phyloP scores from a whole-genome alignment of 2,888 invertebrate genomes.

The Protonemura montana region DNA sequence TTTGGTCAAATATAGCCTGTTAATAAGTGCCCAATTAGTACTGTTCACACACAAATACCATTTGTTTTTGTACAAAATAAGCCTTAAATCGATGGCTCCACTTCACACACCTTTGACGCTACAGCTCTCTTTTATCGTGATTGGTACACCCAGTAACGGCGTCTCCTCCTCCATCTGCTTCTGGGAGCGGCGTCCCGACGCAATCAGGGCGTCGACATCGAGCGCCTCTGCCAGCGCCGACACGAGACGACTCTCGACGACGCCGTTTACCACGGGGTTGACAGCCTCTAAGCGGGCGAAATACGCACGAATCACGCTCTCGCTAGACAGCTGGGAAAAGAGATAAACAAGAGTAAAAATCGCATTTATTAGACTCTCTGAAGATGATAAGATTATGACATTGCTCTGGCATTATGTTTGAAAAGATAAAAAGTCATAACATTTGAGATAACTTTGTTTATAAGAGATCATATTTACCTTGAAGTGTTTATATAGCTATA shows the following conservation, averaged over 20 bases:
- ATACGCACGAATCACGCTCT: conserved; percentile 67
- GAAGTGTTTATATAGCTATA: too few species aligned
- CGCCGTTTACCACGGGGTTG: conserved; percentile 73
- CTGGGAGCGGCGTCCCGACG: conserved; percentile 53
- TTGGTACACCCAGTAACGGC: conserved; percentile 82
- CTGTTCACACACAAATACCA: too few species aligned
- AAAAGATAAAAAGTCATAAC: too few species aligned
- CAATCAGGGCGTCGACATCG: conserved; percentile 63
- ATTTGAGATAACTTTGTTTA: too few species aligned
- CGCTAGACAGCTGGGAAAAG: conserved; percentile 65
- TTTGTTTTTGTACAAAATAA: too few species aligned
- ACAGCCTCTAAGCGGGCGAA: conserved; percentile 71
- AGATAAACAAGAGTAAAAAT: not conserved
- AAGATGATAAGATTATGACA: not conserved
- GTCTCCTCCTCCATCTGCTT: conserved; percentile 61
- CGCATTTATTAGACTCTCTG: not conserved
- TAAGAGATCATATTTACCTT: too few species aligned
- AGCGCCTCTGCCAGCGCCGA: conserved; percentile 71
- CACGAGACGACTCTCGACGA: conserved; percentile 71
- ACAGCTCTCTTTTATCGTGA: conserved; percentile 84
- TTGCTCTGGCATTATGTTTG: not conserved
- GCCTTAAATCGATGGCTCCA: too few species aligned
- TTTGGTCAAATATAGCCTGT: too few species aligned
- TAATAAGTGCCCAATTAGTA: too few species aligned
- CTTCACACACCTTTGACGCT: conserved; percentile 75